A percentile compares a stretch with the other conserved stretches of the same genome.
phyloP scores from a whole-genome alignment of 1,140 invertebrate species.

The Pararge aegeria region DNA sequence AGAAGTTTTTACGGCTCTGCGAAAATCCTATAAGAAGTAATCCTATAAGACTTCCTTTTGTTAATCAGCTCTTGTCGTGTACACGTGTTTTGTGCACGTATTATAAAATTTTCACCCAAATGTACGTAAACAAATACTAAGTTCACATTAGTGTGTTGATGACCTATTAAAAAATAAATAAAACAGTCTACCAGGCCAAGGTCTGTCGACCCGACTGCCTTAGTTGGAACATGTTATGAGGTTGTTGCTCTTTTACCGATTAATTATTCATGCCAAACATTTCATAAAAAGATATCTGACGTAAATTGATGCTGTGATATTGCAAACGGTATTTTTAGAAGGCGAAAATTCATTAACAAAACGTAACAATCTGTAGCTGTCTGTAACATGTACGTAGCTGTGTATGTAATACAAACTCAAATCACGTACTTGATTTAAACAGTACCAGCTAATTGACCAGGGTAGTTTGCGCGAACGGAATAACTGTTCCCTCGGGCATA shows the following conservation, averaged over 20 bases:
- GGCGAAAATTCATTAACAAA: neutral
- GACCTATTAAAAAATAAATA: neutral
- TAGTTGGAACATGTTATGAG: neutral
- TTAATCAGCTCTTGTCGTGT: too few relatives aligned
- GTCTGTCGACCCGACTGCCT: neutral
- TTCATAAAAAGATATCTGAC: neutral
- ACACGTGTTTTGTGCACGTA: too few relatives aligned
- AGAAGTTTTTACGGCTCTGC: too few relatives aligned
- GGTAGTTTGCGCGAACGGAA: conserved; percentile 12
- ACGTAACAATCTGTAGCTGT: neutral
- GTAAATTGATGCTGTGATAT: neutral
- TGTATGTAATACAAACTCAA: conserved; percentile 1
- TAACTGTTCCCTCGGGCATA: conserved; percentile 44
- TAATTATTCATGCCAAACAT: conserved; percentile 8
- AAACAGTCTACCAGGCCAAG: neutral
- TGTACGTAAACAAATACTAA: neutral
- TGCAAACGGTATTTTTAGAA: conserved; percentile 1
- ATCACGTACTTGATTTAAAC: conserved; percentile 16
- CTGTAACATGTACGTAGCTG: neutral
- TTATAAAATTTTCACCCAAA: too few relatives aligned
- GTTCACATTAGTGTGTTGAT: neutral
- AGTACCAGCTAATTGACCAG: conserved; percentile 25
- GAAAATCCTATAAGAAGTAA: too few relatives aligned
- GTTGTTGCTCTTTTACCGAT: neutral
- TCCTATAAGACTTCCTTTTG: too few relatives aligned